These are phyloP conservation scores for Proisotoma minuta DNA, from an alignment of 2,888 invertebrate species.

Conservation along the genomic window DNA sequence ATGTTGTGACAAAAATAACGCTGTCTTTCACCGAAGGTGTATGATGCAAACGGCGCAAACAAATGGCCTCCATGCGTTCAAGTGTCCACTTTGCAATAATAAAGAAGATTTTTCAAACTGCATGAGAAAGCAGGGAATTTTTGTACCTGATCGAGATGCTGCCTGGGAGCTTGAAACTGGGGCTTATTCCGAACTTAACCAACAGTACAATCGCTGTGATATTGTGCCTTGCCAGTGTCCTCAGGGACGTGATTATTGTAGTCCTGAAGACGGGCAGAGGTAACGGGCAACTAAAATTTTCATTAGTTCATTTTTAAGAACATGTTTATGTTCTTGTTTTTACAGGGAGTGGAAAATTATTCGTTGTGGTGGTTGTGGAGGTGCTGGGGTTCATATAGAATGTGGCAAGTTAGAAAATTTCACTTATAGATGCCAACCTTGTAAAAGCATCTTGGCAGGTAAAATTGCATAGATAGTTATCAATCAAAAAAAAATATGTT, in stretches of 20 bases:
- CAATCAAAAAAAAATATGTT: no score
- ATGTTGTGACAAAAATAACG: constrained; percentile 69
- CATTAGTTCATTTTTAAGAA: neutral
- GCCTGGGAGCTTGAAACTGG: constrained; percentile 56
- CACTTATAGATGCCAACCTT: constrained; percentile 54
- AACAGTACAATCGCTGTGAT: constrained; percentile 61
- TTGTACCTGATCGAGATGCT: constrained; percentile 61
- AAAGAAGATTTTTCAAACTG: constrained; percentile 60
- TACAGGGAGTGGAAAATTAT: constrained; percentile 56
- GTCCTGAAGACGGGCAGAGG: constrained; percentile 39
- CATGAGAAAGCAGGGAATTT: constrained; percentile 65
- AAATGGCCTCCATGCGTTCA: constrained; percentile 71
- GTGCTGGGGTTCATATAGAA: constrained; percentile 56
- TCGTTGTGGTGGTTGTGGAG: constrained; percentile 57
- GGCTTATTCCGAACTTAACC: constrained; percentile 67
- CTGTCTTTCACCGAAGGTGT: constrained; percentile 72
- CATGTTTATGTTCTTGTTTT: neutral
- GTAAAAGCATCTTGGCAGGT: constrained; percentile 44
- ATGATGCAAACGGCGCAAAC: constrained; percentile 66
- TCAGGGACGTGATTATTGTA: constrained; percentile 55
- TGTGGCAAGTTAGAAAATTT: constrained; percentile 53
- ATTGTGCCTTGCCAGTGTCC: constrained; percentile 60
- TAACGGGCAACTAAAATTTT: neutral
- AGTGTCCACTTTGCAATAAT: constrained; percentile 77
- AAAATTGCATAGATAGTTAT: neutral